Evolutionary conservation across 1,140 invertebrate species (phyloP), one percentile per base, ranked within the genome.

Genomic region (Drosophila persimilis): DNA sequence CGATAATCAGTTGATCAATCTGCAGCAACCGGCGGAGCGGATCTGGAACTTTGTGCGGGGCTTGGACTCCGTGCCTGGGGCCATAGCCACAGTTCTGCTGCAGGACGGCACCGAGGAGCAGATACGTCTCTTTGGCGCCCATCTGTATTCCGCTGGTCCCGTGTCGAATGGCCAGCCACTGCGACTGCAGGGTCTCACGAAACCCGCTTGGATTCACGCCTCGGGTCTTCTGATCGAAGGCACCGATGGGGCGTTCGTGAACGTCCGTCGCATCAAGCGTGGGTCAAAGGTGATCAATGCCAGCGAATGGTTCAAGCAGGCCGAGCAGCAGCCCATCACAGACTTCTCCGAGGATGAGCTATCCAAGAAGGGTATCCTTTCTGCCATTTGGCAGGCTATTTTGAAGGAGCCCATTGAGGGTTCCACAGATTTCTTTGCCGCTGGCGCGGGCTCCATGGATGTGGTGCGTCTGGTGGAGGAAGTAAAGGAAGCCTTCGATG

Each of bases 11-110:
- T 93, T 93, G 71, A 92, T 95, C 83, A 80, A 89, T 74, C 60
- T 91, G 0, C 57, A 77, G 7, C 96, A 92, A 91, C 92, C 24
- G 94, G 95, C 13, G 44, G 93, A 55, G 90, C 94, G 65, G 0
- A 92, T 99, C 6, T 98, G 99, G 91, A 97, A 99, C 92, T 99
- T 99, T 81, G 97, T 99, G 62, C 92, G 98, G 43, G 98, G 97
- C 2, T 92, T 98, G 81, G 98, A 99, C 88, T 98, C 97, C 48
- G 95, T 96, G 0, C 98, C 98, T 0, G 98, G 98, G 2, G 98
- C 98, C 0, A 96, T 96, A 92, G 95, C 96, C 0, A 90, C 92
- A 0, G 92, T 99, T 1, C 86, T 98, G 0, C 89, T 92, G 0
- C 93, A 95, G 55, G 92, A 92, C 3, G 90, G 92, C 35, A 44